A percentile compares a stretch with the other conserved stretches of the same genome.
These are phyloP conservation scores for Lasioglossum lativentre DNA, from an alignment of 2,888 invertebrate species.

Conservation along the genomic window DNA sequence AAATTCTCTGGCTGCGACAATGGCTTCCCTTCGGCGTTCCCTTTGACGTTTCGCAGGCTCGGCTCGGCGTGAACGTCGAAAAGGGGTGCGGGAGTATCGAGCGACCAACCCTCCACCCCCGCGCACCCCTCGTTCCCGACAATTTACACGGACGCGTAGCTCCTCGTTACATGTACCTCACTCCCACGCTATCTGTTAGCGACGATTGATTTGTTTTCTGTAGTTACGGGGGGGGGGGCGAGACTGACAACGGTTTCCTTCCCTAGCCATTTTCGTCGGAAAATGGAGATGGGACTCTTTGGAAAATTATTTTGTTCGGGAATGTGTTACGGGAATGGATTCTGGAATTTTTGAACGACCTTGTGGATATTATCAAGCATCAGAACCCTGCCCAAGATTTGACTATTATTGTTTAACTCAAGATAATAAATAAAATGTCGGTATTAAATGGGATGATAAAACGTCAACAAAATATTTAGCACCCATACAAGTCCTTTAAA, in stretches of 20 bases:
- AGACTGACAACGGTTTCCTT: background rate
- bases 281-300: background rate
- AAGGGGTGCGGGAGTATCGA: constrained; percentile 26
- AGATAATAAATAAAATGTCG: background rate
- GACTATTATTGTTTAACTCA: background rate
- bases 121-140: constrained; percentile 38
- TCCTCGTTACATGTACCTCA: constrained; percentile 44
- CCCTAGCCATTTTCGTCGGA: background rate
- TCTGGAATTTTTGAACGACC: background rate
- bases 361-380: background rate
- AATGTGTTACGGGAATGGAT: background rate
- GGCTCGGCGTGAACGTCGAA: background rate
- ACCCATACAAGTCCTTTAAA: background rate
- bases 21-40: constrained; percentile 3
- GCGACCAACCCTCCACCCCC: background rate
- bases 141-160: constrained; percentile 43
- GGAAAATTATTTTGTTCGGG: background rate
- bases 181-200: constrained; percentile 12
- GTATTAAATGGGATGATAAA: background rate
- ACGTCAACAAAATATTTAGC: background rate
- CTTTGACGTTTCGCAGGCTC: constrained; percentile 36
- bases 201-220: background rate
- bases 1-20: constrained; percentile 3
- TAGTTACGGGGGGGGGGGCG: background rate
- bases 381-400: background rate